Evolutionary conservation across 2,113 vertebrate genomes (phyloP), one percentile per base, ranked within the genome.

Genomic region (Gyps fulvus): DNA sequence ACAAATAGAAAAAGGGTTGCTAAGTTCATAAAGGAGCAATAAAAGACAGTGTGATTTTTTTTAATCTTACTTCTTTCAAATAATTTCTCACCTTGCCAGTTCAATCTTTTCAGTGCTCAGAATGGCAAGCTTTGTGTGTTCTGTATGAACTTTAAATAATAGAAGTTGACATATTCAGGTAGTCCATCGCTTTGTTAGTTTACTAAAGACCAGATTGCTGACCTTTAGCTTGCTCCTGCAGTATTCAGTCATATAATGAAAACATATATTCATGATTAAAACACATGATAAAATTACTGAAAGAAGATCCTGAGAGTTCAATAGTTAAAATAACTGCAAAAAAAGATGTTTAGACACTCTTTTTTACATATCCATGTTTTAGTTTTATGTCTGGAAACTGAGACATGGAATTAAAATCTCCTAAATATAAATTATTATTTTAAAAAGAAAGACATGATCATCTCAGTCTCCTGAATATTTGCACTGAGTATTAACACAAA

Each of bases 11-110:
- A 82, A 81, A 70, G 34, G 50, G 61, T 90, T 81, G 88, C 91
- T 67, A 82, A 95, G 88, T 97, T 97, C 16, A 45, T 85, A 42
- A 92, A 76, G 81, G 74, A 76, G 21, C 34, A 92, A 79, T 47
- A 83, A 81, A 71, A 93, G 83, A 40, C n/a, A 45, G 10, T 27
- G 10, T 14, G 31, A 20, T 40, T 69, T 90, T 69, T 81, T 47
- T 9, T 2, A 63, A 78, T 73, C 5, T 81, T 52, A 4, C 83
- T 83, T 81, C 7, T 80, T 88, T 89, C 21, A 87, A 90, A 74
- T 59, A 81, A 27, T 81, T 78, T 93, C 43, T 95, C 36, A 78
- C 36, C 42, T 84, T 61, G 7, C 40, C 65, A 54, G 12, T 81
- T 92, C 49, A 69, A 1, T 65, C 62, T 90, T 90, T 79, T 92